Evolutionary conservation across 2,113 vertebrate genomes (phyloP), one percentile per base, ranked within the genome.

Genomic region (Pteronura brasiliensis): DNA sequence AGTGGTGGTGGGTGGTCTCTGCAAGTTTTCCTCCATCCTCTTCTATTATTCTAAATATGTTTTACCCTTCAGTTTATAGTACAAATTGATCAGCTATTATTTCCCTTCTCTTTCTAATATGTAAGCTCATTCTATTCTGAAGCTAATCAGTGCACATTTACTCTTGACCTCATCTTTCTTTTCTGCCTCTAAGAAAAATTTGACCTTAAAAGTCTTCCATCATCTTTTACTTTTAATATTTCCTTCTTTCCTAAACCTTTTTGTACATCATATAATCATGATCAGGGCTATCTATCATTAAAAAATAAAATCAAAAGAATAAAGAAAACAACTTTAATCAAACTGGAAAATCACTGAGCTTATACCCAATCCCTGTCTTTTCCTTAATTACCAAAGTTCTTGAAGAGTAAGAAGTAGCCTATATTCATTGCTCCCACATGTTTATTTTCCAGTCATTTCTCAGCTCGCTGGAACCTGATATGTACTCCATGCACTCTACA

Each of bases 331-430:
- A 52, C 0, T 7, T 42, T 84, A 81, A 80, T 47, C 15, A 67
- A 42, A 69, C 49, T 71, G 17, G 49, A 86, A 97, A 93, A 29
- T 79, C 17, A 65, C 34, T 31, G 23, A 82, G 61, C 44, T 59
- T 65, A 23, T 44, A 21, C 2, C 13, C 20, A n/a, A 61, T 0
- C 0, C 0, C 44, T 34, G 1, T 42, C 2, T 76, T 36, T 63
- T 63, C 36, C 59, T 42, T 72, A 6, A 34, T 31, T 59, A 52
- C 2, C 6, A 92, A 94, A 47, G 8, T 29, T 94, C 11, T 65
- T 86, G n/a, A 81, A 88, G n/a, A 80, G 6, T 29, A 17, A n/a
- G 6, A 63, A 20, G 7, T 20, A 57, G 6, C 1, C 1, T 6
- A 17, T 7, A 14, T 4, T 77, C 13, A 17, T 31, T 44, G 13